Evolutionary conservation across 1,140 invertebrate genomes (phyloP).

Genomic region (Pachypsylla venusta): DNA sequence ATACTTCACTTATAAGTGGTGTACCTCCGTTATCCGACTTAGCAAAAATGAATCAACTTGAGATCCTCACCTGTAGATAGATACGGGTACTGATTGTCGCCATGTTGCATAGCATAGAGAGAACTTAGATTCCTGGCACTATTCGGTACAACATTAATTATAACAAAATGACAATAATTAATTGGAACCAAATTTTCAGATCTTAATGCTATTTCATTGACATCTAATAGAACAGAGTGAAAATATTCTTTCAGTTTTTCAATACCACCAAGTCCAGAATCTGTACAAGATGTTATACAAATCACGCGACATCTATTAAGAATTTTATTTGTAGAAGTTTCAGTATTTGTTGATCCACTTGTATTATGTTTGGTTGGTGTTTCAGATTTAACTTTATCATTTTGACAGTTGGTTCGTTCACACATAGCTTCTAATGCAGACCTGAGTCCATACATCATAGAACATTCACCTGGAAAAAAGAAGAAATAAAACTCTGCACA

Average conservation of each 20-base stretch:
- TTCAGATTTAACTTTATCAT: conserved; percentile 30
- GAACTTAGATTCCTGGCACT: conserved; percentile 25
- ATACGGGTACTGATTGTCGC: conserved; percentile 48
- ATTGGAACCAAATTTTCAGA: conserved; percentile 55
- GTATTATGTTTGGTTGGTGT: conserved; percentile 6
- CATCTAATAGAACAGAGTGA: conserved; percentile 54
- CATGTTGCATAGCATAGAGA: conserved; percentile 30
- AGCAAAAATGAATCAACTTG: too few species aligned
- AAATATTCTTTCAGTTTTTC: conserved; percentile 73
- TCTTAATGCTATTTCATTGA: conserved; percentile 54
- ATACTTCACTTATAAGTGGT: too few species aligned
- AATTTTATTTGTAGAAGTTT: conserved; percentile 24
- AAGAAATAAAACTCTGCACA: too few species aligned
- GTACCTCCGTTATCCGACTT: too few species aligned
- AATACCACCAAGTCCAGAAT: conserved; percentile 67
- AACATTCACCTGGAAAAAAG: conserved; percentile 38
- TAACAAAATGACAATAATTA: conserved; percentile 73
- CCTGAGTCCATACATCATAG: conserved; percentile 66
- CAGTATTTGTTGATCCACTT: background rate
- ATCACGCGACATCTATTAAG: conserved; percentile 66
- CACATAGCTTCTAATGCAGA: conserved; percentile 74
- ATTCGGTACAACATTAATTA: conserved; percentile 72
- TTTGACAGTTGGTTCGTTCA: conserved; percentile 61
- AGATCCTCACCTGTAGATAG: background rate
- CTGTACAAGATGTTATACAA: conserved; percentile 71